Evolutionary conservation across 1,140 invertebrate species (phyloP).

Genomic region (Oedothorax gibbosus): DNA sequence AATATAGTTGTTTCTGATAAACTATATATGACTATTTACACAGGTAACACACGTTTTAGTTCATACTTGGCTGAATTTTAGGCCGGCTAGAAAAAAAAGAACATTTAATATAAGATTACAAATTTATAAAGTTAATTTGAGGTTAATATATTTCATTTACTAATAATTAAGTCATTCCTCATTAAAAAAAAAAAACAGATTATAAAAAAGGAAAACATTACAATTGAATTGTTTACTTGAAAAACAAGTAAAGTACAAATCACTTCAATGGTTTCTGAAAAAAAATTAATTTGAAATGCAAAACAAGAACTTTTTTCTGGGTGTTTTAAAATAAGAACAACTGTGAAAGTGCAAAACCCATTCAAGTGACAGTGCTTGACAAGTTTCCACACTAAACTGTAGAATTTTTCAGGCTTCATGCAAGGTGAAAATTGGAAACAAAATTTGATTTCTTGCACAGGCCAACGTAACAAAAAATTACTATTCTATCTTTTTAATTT

Average conservation of each 20-base stretch:
- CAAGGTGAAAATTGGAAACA: too few species aligned
- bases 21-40: background rate
- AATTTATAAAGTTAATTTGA: background rate
- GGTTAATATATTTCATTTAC: too few species aligned
- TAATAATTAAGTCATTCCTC: background rate
- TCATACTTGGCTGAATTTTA: slow-evolving; percentile 65
- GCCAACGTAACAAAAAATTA: too few species aligned
- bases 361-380: too few species aligned
- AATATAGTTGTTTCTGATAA: background rate
- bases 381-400: too few species aligned
- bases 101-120: slow-evolving; percentile 16
- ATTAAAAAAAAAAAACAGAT: background rate
- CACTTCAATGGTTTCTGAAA: background rate
- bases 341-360: too few species aligned
- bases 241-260: background rate
- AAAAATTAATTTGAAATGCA: too few species aligned
- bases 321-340: too few species aligned
- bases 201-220: background rate
- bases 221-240: background rate
- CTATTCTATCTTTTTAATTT: too few species aligned
- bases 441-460: too few species aligned
- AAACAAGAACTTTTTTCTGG: too few species aligned
- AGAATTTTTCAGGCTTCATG: too few species aligned
- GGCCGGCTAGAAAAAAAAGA: slow-evolving; percentile 61
- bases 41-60: background rate